Evolutionary conservation across 1,140 invertebrate genomes (phyloP), one percentile per base, ranked within the genome.

Genomic region (Dreissena polymorpha): DNA sequence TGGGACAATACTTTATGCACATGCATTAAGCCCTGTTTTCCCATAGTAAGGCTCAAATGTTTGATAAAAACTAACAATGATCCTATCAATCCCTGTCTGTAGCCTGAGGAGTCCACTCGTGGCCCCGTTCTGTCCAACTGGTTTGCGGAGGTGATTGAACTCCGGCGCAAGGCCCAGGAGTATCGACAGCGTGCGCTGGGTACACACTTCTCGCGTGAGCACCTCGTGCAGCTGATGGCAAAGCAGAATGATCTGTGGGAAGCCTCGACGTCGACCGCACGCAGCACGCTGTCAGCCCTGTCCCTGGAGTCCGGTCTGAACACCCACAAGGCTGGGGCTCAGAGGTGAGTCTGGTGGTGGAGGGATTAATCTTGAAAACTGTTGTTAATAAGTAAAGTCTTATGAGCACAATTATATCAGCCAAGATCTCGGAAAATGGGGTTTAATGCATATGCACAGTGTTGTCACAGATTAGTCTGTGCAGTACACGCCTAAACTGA

Each of bases 181-280:
- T 93, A 93, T 82, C 85, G 89, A 10, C 89, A 89, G 27, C 85
- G 92, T 29, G 90, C 91, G 0, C 86, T 90, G 51, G 91, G 92
- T 0, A 92, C 92, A 0, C 92, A 93, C 80, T 93, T 93, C 88
- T 92, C 90, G 10, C 85, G 91, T 5, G 88, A 89, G 69, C 92
- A 92, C 80, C 67, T 91, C 29, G 90, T 86, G 12, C 92, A 93
- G 86, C 86, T 93, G 70, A 68, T 92, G 78, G 89, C 91, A 6
- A 86, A 89, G 85, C 89, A 92, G 72, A 85, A 86, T 23, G 87
- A 89, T 0, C 84, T 87, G 65, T 92, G 92, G 91, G 92, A 92
- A 69, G 69, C 63, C 10, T 70, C 71, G 16, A 83, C 83, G 76
- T 78, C 83, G 12, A 73, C 85, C 14, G 84, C 84, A 23, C 72